Conservation (phyloP, 2,888 invertebrate genomes). For the Germaria angustata region DNA sequence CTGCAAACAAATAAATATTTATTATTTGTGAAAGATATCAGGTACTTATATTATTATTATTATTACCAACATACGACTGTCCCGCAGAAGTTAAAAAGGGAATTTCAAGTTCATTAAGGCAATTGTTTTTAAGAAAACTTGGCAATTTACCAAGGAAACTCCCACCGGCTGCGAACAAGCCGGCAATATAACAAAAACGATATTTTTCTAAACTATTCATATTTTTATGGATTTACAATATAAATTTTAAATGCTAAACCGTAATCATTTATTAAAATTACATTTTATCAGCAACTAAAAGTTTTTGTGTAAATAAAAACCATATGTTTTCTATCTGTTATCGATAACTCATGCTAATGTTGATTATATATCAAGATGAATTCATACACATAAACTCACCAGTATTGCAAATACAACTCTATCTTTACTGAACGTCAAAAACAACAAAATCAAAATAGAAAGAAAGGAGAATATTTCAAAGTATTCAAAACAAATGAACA, state of each 20-base stretch:
- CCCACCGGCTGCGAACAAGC: constrained; percentile 82
- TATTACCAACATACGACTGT: constrained; percentile 1
- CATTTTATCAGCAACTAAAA: not conserved
- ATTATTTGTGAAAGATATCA: too few species aligned
- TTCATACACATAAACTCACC: too few species aligned
- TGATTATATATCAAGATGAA: too few species aligned
- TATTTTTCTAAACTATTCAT: constrained; percentile 69
- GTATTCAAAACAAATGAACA: too few species aligned
- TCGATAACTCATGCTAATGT: too few species aligned
- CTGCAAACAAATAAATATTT: constrained; percentile 65
- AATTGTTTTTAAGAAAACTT: constrained; percentile 66
- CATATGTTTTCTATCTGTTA: not conserved
- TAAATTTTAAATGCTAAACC: not conserved
- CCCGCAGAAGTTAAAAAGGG: not conserved
- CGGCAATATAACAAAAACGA: constrained; percentile 78
- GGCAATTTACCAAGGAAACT: constrained; percentile 83
- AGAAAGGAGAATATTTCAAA: too few species aligned
- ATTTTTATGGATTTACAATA: not conserved
- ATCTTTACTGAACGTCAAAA: too few species aligned
- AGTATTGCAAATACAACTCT: too few species aligned
- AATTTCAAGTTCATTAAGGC: not conserved
- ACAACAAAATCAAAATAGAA: too few species aligned
- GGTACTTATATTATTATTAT: not conserved
- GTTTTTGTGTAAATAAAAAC: not conserved
- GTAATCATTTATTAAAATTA: not conserved